A percentile compares a stretch with the other conserved stretches of the same genome.
These are phyloP conservation scores for Xiphias gladius DNA, from an alignment of 2,113 vertebrate species.

Conservation along the genomic window DNA sequence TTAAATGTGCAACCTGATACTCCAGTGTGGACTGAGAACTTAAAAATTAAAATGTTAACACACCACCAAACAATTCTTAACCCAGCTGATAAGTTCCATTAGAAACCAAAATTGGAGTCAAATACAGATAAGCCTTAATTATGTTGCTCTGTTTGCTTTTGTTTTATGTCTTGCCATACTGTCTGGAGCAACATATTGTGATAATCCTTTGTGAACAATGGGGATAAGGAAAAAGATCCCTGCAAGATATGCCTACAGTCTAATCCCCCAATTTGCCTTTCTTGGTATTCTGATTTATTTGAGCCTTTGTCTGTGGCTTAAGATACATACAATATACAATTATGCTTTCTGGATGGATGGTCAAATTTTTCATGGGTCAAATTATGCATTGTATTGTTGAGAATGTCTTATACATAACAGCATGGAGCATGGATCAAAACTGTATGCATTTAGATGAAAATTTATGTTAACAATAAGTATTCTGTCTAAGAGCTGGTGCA, in stretches of 20 bases:
- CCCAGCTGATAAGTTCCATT: neutral
- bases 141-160: slow-evolving; percentile 28
- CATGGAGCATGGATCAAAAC: slow-evolving; percentile 18
- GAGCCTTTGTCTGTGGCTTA: slow-evolving; percentile 38
- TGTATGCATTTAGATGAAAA: slow-evolving; percentile 50
- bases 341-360: slow-evolving; percentile 43
- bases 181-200: slow-evolving; percentile 41
- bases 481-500: slow-evolving; percentile 23
- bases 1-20: neutral
- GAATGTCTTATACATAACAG: slow-evolving; percentile 15
- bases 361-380: slow-evolving; percentile 28
- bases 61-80: neutral
- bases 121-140: slow-evolving; percentile 37
- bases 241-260: slow-evolving; percentile 30
- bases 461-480: slow-evolving; percentile 37
- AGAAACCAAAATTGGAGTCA: neutral
- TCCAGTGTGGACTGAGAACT: neutral
- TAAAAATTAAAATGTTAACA: neutral
- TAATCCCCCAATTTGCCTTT: slow-evolving; percentile 50
- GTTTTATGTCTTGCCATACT: slow-evolving; percentile 12
- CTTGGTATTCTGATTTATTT: slow-evolving; percentile 33
- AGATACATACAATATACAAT: slow-evolving; percentile 41
- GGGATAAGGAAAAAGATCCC: slow-evolving; percentile 34
- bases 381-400: slow-evolving; percentile 32
- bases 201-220: slow-evolving; percentile 43